These are phyloP conservation scores for Tetrao urogallus DNA, from an alignment of 2,113 vertebrate genomes.

Conservation along the genomic window DNA sequence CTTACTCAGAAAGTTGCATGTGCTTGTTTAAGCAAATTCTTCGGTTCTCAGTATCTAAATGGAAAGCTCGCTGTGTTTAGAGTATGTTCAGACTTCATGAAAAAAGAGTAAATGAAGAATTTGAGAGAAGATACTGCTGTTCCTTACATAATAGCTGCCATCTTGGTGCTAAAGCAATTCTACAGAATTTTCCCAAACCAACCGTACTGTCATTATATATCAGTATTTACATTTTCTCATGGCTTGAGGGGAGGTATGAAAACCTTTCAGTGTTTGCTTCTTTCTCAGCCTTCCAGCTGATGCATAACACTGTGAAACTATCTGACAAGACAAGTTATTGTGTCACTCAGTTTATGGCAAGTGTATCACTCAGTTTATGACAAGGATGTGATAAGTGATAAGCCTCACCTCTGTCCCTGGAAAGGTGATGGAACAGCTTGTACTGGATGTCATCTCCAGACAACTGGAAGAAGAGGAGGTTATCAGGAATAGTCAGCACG, in stretches of 20 bases:
- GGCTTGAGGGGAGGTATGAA: slow-evolving; percentile 41
- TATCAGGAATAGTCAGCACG: no score
- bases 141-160: slow-evolving; percentile 17
- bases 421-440: no score
- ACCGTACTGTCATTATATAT: slow-evolving; percentile 51
- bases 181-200: slow-evolving; percentile 19
- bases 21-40: not conserved
- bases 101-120: not conserved
- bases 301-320: not conserved
- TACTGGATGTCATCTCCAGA: no score
- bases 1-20: not conserved
- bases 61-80: not conserved
- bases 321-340: slow-evolving; percentile 17
- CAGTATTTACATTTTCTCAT: slow-evolving; percentile 26
- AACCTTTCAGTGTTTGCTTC: slow-evolving; percentile 8
- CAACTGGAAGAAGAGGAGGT: no score
- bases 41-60: not conserved
- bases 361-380: not conserved
- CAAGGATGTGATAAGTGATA: not conserved
- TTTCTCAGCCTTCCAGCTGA: slow-evolving; percentile 27
- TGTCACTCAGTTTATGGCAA: slow-evolving; percentile 5
- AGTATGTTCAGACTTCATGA: not conserved
- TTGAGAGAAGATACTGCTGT: not conserved
- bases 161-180: slow-evolving; percentile 3
- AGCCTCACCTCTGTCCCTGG: no score